Evolutionary conservation across 1,140 invertebrate genomes (phyloP).

Genomic region (Drosophila santomea): DNA sequence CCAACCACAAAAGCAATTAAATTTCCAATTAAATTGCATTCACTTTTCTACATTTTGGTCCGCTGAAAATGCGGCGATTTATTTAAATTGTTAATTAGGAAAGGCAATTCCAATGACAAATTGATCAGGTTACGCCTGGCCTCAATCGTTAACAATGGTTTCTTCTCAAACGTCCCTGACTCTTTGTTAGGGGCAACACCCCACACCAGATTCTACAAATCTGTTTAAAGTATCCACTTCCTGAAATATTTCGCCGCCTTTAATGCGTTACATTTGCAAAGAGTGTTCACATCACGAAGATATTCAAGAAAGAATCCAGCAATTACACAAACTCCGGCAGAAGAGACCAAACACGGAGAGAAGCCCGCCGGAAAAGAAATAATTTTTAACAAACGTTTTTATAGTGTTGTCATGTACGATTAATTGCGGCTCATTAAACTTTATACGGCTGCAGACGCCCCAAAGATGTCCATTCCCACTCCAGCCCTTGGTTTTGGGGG

Average conservation of each 20-base stretch:
- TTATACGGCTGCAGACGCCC: slow-evolving; percentile 73
- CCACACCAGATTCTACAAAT: not conserved
- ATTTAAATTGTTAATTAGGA: slow-evolving; percentile 84
- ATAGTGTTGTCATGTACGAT: slow-evolving; percentile 82
- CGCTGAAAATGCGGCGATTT: slow-evolving; percentile 70
- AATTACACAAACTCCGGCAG: slow-evolving; percentile 43
- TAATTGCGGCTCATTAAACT: slow-evolving; percentile 80
- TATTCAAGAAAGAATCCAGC: slow-evolving; percentile 43
- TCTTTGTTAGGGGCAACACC: too few relatives aligned
- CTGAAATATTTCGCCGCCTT: not conserved
- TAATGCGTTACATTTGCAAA: slow-evolving; percentile 7
- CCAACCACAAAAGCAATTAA: slow-evolving; percentile 83
- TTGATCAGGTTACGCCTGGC: slow-evolving; percentile 43
- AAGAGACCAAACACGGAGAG: not conserved
- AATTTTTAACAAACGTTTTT: slow-evolving; percentile 79
- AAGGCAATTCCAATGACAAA: slow-evolving; percentile 69
- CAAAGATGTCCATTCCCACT: slow-evolving; percentile 54
- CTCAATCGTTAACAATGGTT: not conserved
- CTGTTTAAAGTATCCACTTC: slow-evolving; percentile 19
- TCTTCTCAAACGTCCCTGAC: not conserved
- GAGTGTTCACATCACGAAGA: slow-evolving; percentile 14
- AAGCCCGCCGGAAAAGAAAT: slow-evolving; percentile 49
- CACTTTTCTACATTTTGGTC: slow-evolving; percentile 72
- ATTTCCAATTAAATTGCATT: slow-evolving; percentile 84
- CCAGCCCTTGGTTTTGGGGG: slow-evolving; percentile 1